phyloP scores from a whole-genome alignment of 2,888 invertebrate genomes.

The Mamestra brassicae region DNA sequence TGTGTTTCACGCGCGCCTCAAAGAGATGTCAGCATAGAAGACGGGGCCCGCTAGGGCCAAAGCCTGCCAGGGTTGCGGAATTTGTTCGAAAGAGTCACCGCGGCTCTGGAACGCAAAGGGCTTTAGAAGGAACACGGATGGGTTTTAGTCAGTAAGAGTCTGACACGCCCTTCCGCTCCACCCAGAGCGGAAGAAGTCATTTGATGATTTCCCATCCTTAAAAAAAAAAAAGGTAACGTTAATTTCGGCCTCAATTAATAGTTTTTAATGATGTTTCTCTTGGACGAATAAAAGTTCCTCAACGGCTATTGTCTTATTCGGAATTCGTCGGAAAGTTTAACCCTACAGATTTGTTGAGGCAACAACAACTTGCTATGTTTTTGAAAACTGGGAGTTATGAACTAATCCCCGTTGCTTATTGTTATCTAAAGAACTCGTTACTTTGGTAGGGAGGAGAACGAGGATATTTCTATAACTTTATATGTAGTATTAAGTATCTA shows the following conservation, averaged over 20 bases:
- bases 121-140: too few species aligned
- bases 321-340: slow-evolving; percentile 19
- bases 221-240: not conserved
- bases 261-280: slow-evolving; percentile 1
- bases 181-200: too few species aligned
- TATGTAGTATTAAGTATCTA: too few species aligned
- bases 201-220: too few species aligned
- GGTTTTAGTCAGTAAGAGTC: too few species aligned
- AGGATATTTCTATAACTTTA: not conserved
- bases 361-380: slow-evolving; percentile 29
- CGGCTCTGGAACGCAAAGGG: too few species aligned
- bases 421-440: not conserved
- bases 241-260: slow-evolving; percentile 6
- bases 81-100: too few species aligned
- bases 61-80: too few species aligned
- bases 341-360: slow-evolving; percentile 20
- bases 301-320: slow-evolving; percentile 9
- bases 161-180: too few species aligned
- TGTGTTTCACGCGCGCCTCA: too few species aligned
- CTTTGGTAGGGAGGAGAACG: not conserved
- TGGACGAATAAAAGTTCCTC: not conserved
- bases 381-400: slow-evolving; percentile 6
- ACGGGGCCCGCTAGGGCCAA: too few species aligned
- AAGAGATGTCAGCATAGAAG: too few species aligned
- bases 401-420: slow-evolving; percentile 7